phyloP scores from a whole-genome alignment of 2,113 vertebrate species.

The Dipodomys merriami region DNA sequence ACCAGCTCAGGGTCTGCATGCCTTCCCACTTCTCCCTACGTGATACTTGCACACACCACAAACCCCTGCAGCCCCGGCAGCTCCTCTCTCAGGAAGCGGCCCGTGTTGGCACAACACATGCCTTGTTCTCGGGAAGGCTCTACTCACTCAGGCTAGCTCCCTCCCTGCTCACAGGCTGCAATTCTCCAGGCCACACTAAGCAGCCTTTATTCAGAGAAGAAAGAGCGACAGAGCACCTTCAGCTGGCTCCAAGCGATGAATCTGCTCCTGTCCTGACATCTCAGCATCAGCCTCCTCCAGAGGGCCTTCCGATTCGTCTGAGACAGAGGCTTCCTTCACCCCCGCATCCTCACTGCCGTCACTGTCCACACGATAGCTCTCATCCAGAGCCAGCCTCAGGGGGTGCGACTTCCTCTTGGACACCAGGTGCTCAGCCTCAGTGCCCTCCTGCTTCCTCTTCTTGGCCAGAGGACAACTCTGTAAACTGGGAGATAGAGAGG shows the following conservation, averaged over 20 bases:
- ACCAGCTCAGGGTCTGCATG: neutral
- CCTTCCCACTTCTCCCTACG: neutral
- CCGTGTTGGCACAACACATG: conserved; percentile 40
- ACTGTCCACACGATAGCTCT: conserved; percentile 93
- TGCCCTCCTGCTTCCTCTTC: conserved; percentile 94
- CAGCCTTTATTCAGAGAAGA: conserved; percentile 64
- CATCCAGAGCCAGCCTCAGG: conserved; percentile 93
- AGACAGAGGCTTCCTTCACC: conserved; percentile 88
- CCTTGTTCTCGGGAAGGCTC: conserved; percentile 68
- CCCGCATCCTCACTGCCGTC: conserved; percentile 92
- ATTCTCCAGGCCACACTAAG: conserved; percentile 75
- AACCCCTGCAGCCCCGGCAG: neutral
- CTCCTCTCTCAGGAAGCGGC: conserved; percentile 46
- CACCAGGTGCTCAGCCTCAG: conserved; percentile 88
- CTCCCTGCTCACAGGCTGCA: conserved; percentile 44
- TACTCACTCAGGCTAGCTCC: neutral
- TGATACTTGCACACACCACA: neutral
- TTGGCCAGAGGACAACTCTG: conserved; percentile 96
- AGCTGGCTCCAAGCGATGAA: conserved; percentile 74
- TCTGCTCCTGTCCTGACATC: conserved; percentile 84
- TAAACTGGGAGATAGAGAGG: conserved; percentile 84
- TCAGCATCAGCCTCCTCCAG: conserved; percentile 86
- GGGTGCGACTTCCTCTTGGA: conserved; percentile 96
- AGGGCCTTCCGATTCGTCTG: conserved; percentile 87
- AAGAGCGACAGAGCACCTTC: conserved; percentile 86